Evolutionary conservation across 2,888 invertebrate genomes (phyloP).

Genomic region (Agriopis aurantiaria): DNA sequence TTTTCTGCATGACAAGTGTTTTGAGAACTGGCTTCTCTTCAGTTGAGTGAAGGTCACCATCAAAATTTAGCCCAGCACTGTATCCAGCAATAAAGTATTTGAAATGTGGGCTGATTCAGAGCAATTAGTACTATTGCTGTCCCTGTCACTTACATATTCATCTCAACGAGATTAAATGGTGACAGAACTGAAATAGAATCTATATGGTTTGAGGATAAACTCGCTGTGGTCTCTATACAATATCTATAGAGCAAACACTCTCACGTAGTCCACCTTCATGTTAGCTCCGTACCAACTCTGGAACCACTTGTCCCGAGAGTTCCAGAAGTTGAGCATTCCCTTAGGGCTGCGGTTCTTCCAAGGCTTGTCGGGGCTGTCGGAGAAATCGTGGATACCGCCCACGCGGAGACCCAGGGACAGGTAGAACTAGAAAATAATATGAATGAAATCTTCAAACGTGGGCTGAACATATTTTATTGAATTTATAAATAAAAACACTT

Average conservation of each 20-base stretch:
- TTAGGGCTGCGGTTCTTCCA: constrained; percentile 90
- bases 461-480: not conserved
- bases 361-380: constrained; percentile 89
- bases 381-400: constrained; percentile 91
- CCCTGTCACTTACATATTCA: not conserved
- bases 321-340: constrained; percentile 89
- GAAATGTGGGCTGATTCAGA: not conserved
- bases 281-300: constrained; percentile 88
- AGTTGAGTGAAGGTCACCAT: not conserved
- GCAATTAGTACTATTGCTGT: not conserved
- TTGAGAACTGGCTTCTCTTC: not conserved
- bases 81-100: not conserved
- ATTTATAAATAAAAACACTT: too few species aligned
- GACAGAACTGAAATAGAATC: not conserved
- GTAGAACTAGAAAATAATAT: constrained; percentile 87
- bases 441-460: not conserved
- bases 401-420: constrained; percentile 92
- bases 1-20: not conserved
- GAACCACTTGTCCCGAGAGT: constrained; percentile 83
- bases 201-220: not conserved
- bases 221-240: not conserved
- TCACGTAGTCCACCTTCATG: constrained; percentile 87
- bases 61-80: not conserved
- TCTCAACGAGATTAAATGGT: not conserved
- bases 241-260: constrained; percentile 83